Evolutionary conservation across 2,888 invertebrate species (phyloP).

Genomic region (Drosophila dives): DNA sequence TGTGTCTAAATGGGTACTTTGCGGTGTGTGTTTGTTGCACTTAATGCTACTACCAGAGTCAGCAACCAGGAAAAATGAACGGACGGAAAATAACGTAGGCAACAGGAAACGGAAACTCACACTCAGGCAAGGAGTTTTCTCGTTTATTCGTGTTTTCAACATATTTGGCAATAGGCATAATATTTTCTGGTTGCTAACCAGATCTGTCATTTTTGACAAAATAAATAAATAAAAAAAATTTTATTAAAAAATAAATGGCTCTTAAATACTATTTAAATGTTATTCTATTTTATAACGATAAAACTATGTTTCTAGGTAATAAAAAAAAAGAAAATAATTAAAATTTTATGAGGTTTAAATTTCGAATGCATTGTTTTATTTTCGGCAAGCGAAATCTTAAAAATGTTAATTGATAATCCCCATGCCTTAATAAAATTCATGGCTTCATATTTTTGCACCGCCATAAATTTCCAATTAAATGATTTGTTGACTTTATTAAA

Average conservation of each 20-base stretch:
- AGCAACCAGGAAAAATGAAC: conserved; percentile 3
- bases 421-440: conserved; percentile 29
- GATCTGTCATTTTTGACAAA: background rate
- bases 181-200: conserved; percentile 9
- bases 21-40: conserved; percentile 19
- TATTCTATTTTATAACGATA: background rate
- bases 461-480: conserved; percentile 40
- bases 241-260: background rate
- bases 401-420: background rate
- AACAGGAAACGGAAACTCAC: conserved; percentile 45
- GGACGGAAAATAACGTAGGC: conserved; percentile 13
- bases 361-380: background rate
- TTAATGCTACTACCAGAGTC: conserved; percentile 38
- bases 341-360: background rate
- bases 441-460: conserved; percentile 20
- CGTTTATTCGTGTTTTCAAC: conserved; percentile 3
- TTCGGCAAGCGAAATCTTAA: background rate
- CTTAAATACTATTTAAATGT: background rate
- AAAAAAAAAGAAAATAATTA: background rate
- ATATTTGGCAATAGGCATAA: conserved; percentile 25
- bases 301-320: background rate
- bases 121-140: background rate
- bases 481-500: conserved; percentile 28
- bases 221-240: background rate
- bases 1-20: background rate